Percentiles rank a stretch among this genome's conserved stretches.
Conservation (phyloP, 2,888 invertebrate species). For the Alcis repandata region DNA sequence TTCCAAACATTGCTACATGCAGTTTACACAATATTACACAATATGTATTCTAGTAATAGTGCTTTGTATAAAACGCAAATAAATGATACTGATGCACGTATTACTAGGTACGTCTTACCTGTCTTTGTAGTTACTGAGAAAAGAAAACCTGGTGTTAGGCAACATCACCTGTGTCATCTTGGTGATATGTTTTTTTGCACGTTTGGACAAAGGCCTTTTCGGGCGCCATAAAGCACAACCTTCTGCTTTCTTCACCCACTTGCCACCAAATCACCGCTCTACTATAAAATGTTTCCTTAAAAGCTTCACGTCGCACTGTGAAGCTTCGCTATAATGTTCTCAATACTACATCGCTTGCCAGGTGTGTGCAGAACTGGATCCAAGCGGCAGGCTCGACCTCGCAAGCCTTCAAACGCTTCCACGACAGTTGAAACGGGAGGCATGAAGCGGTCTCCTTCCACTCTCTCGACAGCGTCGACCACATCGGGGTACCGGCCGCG, state of each 20-base stretch:
- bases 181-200: too few relatives aligned
- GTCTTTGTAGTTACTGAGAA: too few relatives aligned
- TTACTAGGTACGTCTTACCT: too few relatives aligned
- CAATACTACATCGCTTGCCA: constrained; percentile 50
- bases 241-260: neutral
- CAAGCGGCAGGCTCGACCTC: constrained; percentile 80
- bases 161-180: too few relatives aligned
- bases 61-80: too few relatives aligned
- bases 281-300: neutral
- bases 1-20: too few relatives aligned
- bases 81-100: too few relatives aligned
- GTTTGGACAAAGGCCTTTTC: too few relatives aligned
- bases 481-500: constrained; percentile 88
- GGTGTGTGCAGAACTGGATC: constrained; percentile 84
- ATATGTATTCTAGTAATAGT: too few relatives aligned
- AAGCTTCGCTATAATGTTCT: constrained; percentile 19
- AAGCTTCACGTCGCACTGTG: neutral
- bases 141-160: too few relatives aligned
- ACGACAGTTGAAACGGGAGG: constrained; percentile 67
- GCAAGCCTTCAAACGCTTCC: constrained; percentile 74
- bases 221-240: too few relatives aligned
- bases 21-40: too few relatives aligned
- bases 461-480: constrained; percentile 79
- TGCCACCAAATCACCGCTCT: neutral
- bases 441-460: constrained; percentile 76